Conservation (phyloP, 2,113 vertebrate genomes). For the Lagenorhynchus albirostris region DNA sequence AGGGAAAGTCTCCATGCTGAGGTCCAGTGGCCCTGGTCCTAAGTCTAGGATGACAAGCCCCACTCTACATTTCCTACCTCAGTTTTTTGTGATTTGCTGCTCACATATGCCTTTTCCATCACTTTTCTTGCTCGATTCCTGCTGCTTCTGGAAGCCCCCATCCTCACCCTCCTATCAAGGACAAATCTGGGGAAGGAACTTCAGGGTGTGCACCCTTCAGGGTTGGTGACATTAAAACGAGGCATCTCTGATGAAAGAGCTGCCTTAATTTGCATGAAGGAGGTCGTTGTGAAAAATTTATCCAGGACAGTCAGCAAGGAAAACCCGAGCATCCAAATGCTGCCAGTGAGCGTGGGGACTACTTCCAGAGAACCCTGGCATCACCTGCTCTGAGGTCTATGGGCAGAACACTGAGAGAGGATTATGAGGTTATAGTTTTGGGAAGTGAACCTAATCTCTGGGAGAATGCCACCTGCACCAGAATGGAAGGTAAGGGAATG, state of each 20-base stretch:
- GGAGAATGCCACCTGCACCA: not conserved
- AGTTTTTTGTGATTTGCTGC: rapidly evolving
- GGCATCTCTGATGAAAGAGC: not conserved
- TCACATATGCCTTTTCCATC: not conserved
- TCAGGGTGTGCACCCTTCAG: rapidly evolving
- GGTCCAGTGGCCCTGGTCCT: not conserved
- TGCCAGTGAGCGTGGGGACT: rapidly evolving
- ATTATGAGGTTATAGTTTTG: not conserved
- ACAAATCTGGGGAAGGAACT: not conserved
- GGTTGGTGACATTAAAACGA: not conserved
- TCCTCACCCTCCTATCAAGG: not conserved
- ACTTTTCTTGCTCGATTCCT: not conserved
- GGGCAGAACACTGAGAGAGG: not conserved
- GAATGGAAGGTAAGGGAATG: not conserved
- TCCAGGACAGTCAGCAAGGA: not conserved
- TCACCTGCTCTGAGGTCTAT: rapidly evolving
- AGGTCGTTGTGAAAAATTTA: not conserved
- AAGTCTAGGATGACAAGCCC: not conserved
- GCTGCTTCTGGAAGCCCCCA: not conserved
- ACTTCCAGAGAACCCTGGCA: too few relatives aligned
- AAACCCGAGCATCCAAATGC: not conserved
- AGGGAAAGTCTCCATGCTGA: not conserved
- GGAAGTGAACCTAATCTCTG: not conserved
- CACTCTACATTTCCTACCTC: not conserved
- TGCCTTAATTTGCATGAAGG: not conserved